Evolutionary conservation across 2,888 invertebrate species (phyloP).

Genomic region (Nymphalis polychloros): DNA sequence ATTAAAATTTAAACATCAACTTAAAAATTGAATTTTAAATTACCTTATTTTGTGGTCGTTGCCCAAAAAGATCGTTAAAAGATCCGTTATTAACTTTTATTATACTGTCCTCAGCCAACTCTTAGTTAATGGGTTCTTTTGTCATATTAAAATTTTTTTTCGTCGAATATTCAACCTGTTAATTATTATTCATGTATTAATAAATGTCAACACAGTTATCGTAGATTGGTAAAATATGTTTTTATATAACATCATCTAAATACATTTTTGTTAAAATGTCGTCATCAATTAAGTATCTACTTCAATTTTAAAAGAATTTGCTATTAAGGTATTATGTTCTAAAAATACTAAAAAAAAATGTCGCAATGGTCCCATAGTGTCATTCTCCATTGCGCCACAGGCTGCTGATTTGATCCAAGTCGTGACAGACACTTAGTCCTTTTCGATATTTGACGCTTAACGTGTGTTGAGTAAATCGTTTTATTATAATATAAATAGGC

Average conservation of each 20-base stretch:
- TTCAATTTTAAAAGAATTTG: neutral
- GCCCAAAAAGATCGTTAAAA: conserved; percentile 28
- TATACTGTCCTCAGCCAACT: conserved; percentile 27
- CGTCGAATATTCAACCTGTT: neutral
- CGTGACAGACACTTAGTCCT: conserved; percentile 3
- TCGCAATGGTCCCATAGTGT: neutral
- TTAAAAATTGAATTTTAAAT: conserved; percentile 23
- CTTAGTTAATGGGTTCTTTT: conserved; percentile 27
- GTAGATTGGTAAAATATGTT: no score
- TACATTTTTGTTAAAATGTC: no score
- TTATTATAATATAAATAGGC: neutral
- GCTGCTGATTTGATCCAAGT: conserved; percentile 7
- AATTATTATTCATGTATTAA: neutral
- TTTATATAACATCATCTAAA: no score
- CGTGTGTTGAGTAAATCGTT: neutral
- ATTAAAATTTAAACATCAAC: conserved; percentile 22
- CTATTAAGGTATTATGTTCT: neutral
- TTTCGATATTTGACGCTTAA: conserved; percentile 1
- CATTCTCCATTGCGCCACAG: conserved; percentile 2
- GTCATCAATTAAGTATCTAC: no score
- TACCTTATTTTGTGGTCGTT: conserved; percentile 21
- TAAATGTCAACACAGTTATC: neutral
- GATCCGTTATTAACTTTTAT: conserved; percentile 34
- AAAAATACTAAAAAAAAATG: neutral
- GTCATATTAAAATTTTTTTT: conserved; percentile 16